Base-by-base conservation (phyloP, 2,797 vertebrate genomes). In the Paguma larvata region DNA sequence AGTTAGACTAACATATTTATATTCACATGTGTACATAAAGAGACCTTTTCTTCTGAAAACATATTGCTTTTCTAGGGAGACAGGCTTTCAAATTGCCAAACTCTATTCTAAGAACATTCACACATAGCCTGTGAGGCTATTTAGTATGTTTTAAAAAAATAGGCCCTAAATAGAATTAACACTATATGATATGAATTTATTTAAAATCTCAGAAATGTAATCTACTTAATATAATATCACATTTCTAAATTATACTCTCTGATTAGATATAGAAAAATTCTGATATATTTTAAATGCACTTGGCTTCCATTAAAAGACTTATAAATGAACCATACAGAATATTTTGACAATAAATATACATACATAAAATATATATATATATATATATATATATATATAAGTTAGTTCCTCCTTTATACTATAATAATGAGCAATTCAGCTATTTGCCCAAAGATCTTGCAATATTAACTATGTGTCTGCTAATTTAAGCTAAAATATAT, bases 191-290 rank as follows among this genome's bases (percentile, higher is more conserved):
- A 97, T 91, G 85, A 94, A 90, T 90, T 32, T 89, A 91, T 97
- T 98, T 97, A 85, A 83, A 96, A 97, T 92, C 84, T 96, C 96
- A 97, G 96, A 98, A 98, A 98, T 70, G 41, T 86, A 96, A 98
- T 92, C 97, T 97, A 98, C 48, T 84, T 77, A 92, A 96, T 94
- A 46, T 84, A 98, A 98, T 96, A 96, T 96, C 72, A 96, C 75
- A 94, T 97, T 98, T 97, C 95, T 97, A 97, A 98, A 98, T 98
- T 97, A 98, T 14, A 93, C 86, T 95, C 85, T 65, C 73, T 96
- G 21, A 65, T 95, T 98, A 97, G 68, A 89, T 98, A 91, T 95
- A 97, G 82, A 95, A 95, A 95, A 91, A 96, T 94, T 93, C 73
- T 98, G 88, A 88, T 98, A 92, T 85, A 96, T 98, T 97, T 98